Base-by-base conservation (phyloP, 2,888 invertebrate genomes). In the Anarsia innoxiella region DNA sequence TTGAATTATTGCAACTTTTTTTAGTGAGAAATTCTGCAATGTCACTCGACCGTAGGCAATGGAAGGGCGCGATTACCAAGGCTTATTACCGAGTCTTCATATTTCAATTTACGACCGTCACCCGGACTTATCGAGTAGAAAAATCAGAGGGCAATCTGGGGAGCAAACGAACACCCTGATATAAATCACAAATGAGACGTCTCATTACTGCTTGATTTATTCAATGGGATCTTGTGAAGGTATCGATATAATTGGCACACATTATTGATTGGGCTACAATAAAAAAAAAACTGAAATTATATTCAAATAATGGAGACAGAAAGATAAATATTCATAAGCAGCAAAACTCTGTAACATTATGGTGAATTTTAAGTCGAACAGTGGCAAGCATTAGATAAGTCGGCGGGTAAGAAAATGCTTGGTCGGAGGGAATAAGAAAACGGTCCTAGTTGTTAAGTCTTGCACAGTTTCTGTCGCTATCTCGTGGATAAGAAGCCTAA, bases 391-490 rank as follows among this genome's bases (percentile, higher is more conserved):
- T 82, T 76, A 83, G 82, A 84, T 83, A 84, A 83, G 78, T 78
- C 74, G 69, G 58, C 65, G 65, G 66, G 60, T 63, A 73, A 73
- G 78, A 79, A 80, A 83, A 78, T 77, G 67, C 76, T 75, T 75
- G 77, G 74, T 76, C 54, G 72, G 71, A 72, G 71, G 69, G 80
- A 83, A 83, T 82, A 84, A 79, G 82, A 82, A 82, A 82, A 79
- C 68, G 82, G 74, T 78, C 71, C 80, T 84, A 84, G 84, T 83
- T 83, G 84, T 83, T 83, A 84, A 84, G 83, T 84, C 84, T 82
- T 79, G 79, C 74, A 80, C 82, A 82, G 82, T 84, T 83, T 82
- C 79, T 79, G 76, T 73, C 82, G 82, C 83, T 83, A 82, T 83
- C 84, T 80, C 66, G 60, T 72, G 84, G 85, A 83, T 84, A 84